phyloP scores from a whole-genome alignment of 2,888 invertebrate genomes.

The Aplocera efformata region DNA sequence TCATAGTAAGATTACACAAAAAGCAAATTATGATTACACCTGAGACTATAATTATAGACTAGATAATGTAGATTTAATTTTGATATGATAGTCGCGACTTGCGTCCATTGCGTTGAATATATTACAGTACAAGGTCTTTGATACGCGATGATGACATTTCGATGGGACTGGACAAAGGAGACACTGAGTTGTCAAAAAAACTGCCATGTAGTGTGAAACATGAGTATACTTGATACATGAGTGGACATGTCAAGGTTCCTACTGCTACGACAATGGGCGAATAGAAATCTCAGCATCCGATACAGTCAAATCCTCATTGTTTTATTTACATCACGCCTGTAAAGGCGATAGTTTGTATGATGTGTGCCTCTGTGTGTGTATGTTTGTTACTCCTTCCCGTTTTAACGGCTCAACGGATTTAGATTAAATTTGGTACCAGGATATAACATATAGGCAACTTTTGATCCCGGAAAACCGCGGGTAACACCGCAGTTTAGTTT shows the following conservation, averaged over 20 bases:
- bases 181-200: neutral
- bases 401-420: too few relatives aligned
- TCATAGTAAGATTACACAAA: too few relatives aligned
- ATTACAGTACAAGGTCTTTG: conserved; percentile 28
- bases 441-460: too few relatives aligned
- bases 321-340: too few relatives aligned
- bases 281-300: neutral
- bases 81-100: conserved; percentile 27
- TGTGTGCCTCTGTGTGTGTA: too few relatives aligned
- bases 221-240: neutral
- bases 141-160: conserved; percentile 10
- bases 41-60: conserved; percentile 11
- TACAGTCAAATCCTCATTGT: too few relatives aligned
- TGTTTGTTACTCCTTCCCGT: too few relatives aligned
- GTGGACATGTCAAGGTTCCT: neutral
- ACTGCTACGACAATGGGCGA: neutral
- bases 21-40: too few relatives aligned
- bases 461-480: too few relatives aligned
- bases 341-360: too few relatives aligned
- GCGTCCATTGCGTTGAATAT: conserved; percentile 39
- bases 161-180: conserved; percentile 3
- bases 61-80: conserved; percentile 31
- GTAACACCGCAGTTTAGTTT: too few relatives aligned
- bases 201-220: conserved; percentile 1
- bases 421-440: too few relatives aligned